Evolutionary conservation across 2,113 vertebrate genomes (phyloP), one percentile per base, ranked within the genome.

Genomic region (Connochaetes taurinus): DNA sequence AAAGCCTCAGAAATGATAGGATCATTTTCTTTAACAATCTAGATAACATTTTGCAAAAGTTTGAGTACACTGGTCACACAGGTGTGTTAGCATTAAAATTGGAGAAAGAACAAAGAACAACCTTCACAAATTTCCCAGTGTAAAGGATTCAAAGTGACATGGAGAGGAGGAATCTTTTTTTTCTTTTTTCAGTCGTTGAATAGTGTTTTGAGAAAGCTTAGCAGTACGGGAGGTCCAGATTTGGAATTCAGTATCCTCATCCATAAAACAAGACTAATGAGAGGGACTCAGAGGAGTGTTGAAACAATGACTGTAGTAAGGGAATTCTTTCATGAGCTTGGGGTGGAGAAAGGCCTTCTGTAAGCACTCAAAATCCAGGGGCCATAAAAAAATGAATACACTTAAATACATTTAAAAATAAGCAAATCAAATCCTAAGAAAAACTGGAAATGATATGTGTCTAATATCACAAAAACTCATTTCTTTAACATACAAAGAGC

Each of bases 401-500:
- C 58, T 93, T 15, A 95, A 88, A 36, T 50, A 40, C 6, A 43
- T 91, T 67, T 85, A 10, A 14, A 43, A 83, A 89, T 82, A 64
- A 80, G 45, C 71, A 96, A 90, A 67, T 33, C 21, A 90, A 78
- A 93, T 76, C 31, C 29, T 5, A 71, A 91, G 62, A 50, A 92
- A 95, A 86, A 80, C 17, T 67, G 50, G 31, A 88, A 94, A 90
- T 6, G 29, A 64, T 74, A 89, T 90, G 31, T 45, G 15, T 88
- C 45, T 94, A 45, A 40, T 47, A 36, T 36, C n/a, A 91, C 40
- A 64, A 95, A 43, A 84, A 15, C 31, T 92, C 43, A 45, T 90
- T 31, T 71, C 86, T 95, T 90, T 91, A 82, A 60, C 83, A 92
- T 52, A 88, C 52, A 95, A 96, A 96, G 71, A 96, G 45, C 25